Conservation (phyloP, 2,888 invertebrate species). For the Pediacus dermestoides region DNA sequence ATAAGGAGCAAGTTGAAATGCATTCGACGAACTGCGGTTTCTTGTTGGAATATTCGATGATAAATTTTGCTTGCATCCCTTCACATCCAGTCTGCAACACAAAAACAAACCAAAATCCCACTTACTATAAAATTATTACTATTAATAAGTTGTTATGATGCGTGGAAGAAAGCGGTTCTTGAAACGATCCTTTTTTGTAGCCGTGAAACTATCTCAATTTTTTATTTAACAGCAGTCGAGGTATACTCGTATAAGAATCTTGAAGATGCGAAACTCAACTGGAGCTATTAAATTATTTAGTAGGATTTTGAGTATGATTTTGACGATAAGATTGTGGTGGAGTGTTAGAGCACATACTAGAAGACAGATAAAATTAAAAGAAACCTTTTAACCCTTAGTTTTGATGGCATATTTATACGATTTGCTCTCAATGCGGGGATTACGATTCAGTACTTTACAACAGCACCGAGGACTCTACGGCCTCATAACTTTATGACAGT, state of each 20-base stretch:
- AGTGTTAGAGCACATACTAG: background rate
- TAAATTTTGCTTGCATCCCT: slow-evolving; percentile 50
- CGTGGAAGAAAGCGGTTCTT: too few species aligned
- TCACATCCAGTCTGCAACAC: slow-evolving; percentile 48
- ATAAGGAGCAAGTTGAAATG: slow-evolving; percentile 65
- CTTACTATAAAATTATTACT: slow-evolving; percentile 4
- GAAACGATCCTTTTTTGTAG: too few species aligned
- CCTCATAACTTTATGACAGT: too few species aligned
- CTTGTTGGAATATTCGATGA: slow-evolving; percentile 48
- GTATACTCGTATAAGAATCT: too few species aligned
- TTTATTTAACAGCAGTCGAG: too few species aligned
- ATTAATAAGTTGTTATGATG: too few species aligned
- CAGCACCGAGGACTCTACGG: too few species aligned
- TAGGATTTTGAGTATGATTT: slow-evolving; percentile 1
- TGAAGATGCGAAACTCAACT: background rate
- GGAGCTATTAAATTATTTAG: slow-evolving; percentile 1
- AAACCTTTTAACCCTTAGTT: background rate
- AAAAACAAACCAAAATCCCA: slow-evolving; percentile 2
- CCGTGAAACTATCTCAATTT: too few species aligned
- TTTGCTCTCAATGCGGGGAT: too few species aligned
- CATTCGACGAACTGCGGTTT: slow-evolving; percentile 62
- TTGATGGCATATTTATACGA: too few species aligned
- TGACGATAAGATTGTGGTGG: background rate
- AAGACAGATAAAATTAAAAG: background rate
- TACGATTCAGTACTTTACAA: too few species aligned